Evolutionary conservation across 2,888 invertebrate species (phyloP).

Genomic region (Cartodere bifasciata): DNA sequence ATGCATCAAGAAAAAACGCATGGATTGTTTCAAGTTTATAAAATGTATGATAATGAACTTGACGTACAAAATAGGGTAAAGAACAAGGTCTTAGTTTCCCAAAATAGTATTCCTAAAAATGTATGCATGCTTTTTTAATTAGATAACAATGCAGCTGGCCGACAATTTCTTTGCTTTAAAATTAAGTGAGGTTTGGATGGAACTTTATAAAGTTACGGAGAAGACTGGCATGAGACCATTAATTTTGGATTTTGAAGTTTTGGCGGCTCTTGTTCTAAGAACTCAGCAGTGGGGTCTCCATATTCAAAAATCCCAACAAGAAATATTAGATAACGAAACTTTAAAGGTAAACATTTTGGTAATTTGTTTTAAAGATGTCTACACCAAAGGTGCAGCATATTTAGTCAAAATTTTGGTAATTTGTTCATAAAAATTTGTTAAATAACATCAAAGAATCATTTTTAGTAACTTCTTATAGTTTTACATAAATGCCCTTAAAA

Average conservation of each 20-base stretch:
- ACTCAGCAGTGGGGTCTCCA: constrained; percentile 29
- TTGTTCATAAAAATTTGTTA: no score
- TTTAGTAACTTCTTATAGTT: no score
- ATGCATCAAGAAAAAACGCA: constrained; percentile 26
- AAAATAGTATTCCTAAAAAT: no score
- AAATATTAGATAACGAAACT: constrained; percentile 21
- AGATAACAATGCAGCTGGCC: constrained; percentile 34
- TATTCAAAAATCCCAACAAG: constrained; percentile 28
- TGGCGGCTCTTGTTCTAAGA: constrained; percentile 28
- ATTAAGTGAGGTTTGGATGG: constrained; percentile 36
- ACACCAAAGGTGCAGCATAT: constrained; percentile 1
- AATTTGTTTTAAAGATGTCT: constrained; percentile 2
- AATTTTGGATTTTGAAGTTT: constrained; percentile 29
- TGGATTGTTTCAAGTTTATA: constrained; percentile 31
- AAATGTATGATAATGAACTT: constrained; percentile 26
- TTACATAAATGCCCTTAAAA: no score
- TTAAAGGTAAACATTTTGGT: no score
- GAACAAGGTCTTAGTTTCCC: no score
- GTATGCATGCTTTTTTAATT: constrained; percentile 14
- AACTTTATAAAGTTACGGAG: constrained; percentile 30
- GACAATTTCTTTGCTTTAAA: constrained; percentile 36
- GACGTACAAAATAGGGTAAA: constrained; percentile 29
- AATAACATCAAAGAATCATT: no score
- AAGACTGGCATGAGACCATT: constrained; percentile 28
- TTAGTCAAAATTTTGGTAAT: no score